Evolutionary conservation across 1,140 invertebrate species (phyloP), one percentile per base, ranked within the genome.

Genomic region (Gyrodactylus bullatarudis): DNA sequence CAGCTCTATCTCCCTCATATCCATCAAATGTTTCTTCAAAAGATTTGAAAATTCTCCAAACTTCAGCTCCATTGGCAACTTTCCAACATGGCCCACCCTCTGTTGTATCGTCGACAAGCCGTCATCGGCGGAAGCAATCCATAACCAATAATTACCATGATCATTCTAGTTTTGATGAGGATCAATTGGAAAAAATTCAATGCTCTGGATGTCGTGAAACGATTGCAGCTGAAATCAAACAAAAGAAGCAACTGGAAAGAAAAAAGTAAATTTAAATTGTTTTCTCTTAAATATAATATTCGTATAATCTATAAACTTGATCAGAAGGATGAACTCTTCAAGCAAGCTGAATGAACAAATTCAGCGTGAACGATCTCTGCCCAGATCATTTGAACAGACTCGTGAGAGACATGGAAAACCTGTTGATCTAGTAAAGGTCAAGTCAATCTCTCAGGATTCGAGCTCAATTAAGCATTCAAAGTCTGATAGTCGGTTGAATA

Each of bases 181-280:
- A 71, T 71, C 22, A 23, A 20, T 26, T 71, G 20, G 70, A 71
- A 23, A 23, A 21, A 20, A 71, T 71, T 25, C 70, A 71, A 71
- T 71, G 70, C 24, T 20, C 70, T 71, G 70, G 70, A 24, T 71
- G 70, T 26, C 23, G 70, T 23, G 70, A 71, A 26, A 24, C 70
- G 1, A 71, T 71, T 1, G 70, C 22, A 26, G 20, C 21, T 71
- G 70, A 71, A 71, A 23, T 21, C 20, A 71, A 23, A 71, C 20
- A 24, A 16, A 71, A 26, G 24, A 24, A 25, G 24, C 26, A 25
- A 2, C 16, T 71, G 2, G 24, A 71, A 20, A 24, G 24, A 25
- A 23, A 21, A 68, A 2, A 22, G 1, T 68, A 20, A 68, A 68
- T 68, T 68, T 20, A 68, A 2, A 68, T n/a, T n/a, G n/a, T n/a